phyloP scores from a whole-genome alignment of 2,797 vertebrate species.

The Alfaro cultratus region DNA sequence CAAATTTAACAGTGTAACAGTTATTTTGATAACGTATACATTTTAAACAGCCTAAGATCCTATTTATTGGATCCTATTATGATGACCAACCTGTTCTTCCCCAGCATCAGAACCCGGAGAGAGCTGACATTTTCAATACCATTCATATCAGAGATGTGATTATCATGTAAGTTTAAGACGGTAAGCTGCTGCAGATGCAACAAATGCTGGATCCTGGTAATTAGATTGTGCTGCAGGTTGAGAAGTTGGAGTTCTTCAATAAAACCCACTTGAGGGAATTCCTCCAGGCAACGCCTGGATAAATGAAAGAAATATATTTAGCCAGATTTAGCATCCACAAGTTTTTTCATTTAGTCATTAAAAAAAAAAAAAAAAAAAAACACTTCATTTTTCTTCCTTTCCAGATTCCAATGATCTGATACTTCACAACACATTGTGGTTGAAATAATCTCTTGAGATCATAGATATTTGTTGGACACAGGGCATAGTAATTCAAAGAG shows the following conservation, averaged over 20 bases:
- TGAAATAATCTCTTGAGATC: slow-evolving; percentile 1
- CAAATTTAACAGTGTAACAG: background rate
- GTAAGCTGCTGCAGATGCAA: slow-evolving; percentile 88
- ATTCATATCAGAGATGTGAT: slow-evolving; percentile 90
- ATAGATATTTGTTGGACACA: background rate
- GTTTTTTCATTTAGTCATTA: background rate
- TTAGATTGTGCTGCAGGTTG: slow-evolving; percentile 93
- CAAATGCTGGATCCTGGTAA: slow-evolving; percentile 88
- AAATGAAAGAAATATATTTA: background rate
- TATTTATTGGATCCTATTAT: slow-evolving; percentile 1
- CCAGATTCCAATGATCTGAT: slow-evolving; percentile 11
- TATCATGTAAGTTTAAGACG: slow-evolving; percentile 92
- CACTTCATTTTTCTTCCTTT: background rate
- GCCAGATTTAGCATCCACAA: background rate
- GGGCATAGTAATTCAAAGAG: slow-evolving; percentile 23
- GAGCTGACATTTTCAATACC: slow-evolving; percentile 87
- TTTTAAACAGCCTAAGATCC: background rate
- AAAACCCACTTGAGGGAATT: slow-evolving; percentile 86
- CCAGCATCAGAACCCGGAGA: slow-evolving; percentile 90
- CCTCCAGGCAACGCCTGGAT: slow-evolving; percentile 85
- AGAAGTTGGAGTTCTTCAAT: slow-evolving; percentile 88
- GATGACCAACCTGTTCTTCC: slow-evolving; percentile 90
- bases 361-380: background rate
- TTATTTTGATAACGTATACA: background rate
- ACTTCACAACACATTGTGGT: background rate